phyloP scores from a whole-genome alignment of 1,140 invertebrate species.

The Drosophila sechellia region DNA sequence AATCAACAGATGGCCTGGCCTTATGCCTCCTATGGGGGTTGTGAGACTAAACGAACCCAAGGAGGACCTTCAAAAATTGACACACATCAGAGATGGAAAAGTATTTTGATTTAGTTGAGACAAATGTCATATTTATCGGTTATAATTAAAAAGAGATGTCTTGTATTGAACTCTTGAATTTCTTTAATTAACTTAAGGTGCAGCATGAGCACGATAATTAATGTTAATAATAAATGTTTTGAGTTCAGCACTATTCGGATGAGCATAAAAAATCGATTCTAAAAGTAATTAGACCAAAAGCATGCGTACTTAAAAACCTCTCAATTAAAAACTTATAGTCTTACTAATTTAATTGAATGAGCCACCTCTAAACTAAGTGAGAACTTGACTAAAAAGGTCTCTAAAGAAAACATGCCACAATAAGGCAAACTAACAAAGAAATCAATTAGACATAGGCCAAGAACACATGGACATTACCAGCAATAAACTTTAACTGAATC shows the following conservation, averaged over 20 bases:
- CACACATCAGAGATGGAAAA: conserved; percentile 1
- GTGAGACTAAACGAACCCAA: conserved; percentile 1
- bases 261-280: too few species aligned
- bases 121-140: not conserved
- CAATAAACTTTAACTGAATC: conserved; percentile 27
- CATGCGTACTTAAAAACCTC: too few species aligned
- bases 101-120: not conserved
- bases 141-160: not conserved
- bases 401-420: conserved; percentile 15
- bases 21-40: conserved; percentile 5
- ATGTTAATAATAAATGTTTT: too few species aligned
- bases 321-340: too few species aligned
- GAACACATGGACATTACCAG: conserved; percentile 50
- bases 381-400: not conserved
- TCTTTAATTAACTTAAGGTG: too few species aligned
- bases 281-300: too few species aligned
- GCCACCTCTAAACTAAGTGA: too few species aligned
- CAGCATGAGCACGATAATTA: too few species aligned
- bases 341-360: too few species aligned
- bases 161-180: too few species aligned
- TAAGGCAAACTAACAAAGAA: conserved; percentile 12
- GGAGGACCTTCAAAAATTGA: conserved; percentile 28
- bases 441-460: conserved; percentile 35
- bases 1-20: conserved; percentile 37
- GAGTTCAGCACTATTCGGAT: too few species aligned